Evolutionary conservation across 2,113 vertebrate genomes (phyloP).

Genomic region (Sphyrna mokarran): DNA sequence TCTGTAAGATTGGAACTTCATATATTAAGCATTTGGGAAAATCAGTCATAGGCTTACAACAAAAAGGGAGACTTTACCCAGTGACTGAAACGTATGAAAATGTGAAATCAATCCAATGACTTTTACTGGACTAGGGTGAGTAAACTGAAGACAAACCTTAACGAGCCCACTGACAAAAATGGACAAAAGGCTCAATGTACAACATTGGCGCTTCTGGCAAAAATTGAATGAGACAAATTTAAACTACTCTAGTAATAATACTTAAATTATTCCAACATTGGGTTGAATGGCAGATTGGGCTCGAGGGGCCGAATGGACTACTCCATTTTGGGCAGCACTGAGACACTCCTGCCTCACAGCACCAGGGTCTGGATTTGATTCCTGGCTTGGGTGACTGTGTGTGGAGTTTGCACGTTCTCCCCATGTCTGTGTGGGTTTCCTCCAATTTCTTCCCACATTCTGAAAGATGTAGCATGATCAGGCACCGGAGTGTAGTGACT

Average conservation of each 20-base stretch:
- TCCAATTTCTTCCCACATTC: too few species aligned
- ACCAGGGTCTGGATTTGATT: too few species aligned
- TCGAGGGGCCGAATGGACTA: too few species aligned
- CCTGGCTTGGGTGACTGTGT: too few species aligned
- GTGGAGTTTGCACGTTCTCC: too few species aligned
- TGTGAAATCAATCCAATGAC: not conserved
- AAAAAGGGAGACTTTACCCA: not conserved
- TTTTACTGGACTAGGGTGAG: not conserved
- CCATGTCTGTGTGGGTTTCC: too few species aligned
- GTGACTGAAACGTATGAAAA: not conserved
- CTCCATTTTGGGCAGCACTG: too few species aligned
- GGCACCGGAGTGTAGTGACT: too few species aligned
- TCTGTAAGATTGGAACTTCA: not conserved
- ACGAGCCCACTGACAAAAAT: not conserved
- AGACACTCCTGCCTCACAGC: too few species aligned
- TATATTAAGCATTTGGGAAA: not conserved
- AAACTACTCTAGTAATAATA: not conserved
- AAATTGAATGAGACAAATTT: not conserved
- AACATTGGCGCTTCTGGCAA: not conserved
- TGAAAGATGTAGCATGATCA: too few species aligned
- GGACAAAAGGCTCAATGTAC: not conserved
- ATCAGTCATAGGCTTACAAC: not conserved
- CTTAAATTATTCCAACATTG: not conserved
- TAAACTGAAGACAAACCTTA: not conserved
- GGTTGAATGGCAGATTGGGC: too few species aligned